phyloP scores from a whole-genome alignment of 2,888 invertebrate species.

The Eupsilia transversa region DNA sequence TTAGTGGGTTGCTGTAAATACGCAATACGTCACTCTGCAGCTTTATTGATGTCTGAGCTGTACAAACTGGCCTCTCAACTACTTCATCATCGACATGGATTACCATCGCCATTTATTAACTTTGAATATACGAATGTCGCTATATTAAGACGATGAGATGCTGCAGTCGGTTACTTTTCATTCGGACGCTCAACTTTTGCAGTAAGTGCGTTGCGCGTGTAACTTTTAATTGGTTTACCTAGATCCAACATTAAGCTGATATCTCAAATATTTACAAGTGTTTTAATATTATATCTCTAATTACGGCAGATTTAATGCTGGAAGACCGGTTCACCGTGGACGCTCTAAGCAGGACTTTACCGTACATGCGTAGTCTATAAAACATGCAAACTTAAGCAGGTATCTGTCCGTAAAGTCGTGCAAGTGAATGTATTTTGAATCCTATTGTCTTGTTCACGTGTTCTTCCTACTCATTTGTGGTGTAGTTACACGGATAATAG shows the following conservation, averaged over 20 bases:
- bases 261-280: slow-evolving; percentile 30
- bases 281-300: slow-evolving; percentile 72
- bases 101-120: slow-evolving; percentile 69
- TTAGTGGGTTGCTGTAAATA: slow-evolving; percentile 92
- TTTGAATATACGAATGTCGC: slow-evolving; percentile 58
- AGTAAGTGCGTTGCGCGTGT: slow-evolving; percentile 23
- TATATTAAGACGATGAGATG: slow-evolving; percentile 33
- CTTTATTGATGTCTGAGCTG: slow-evolving; percentile 76
- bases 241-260: slow-evolving; percentile 13
- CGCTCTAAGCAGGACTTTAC: slow-evolving; percentile 87
- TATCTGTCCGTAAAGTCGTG: slow-evolving; percentile 71
- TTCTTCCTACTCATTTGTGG: slow-evolving; percentile 58
- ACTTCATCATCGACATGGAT: slow-evolving; percentile 72
- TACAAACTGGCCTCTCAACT: slow-evolving; percentile 79
- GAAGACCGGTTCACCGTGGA: slow-evolving; percentile 86
- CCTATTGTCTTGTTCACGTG: slow-evolving; percentile 60
- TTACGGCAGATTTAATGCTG: slow-evolving; percentile 89
- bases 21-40: slow-evolving; percentile 72
- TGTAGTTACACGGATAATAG: slow-evolving; percentile 54
- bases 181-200: slow-evolving; percentile 15
- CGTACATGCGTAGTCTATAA: slow-evolving; percentile 89
- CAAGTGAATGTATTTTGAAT: slow-evolving; percentile 63
- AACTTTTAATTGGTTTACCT: slow-evolving; percentile 17
- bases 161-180: slow-evolving; percentile 29
- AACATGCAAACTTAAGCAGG: slow-evolving; percentile 77